A percentile compares a stretch with the other conserved stretches of the same genome.
These are phyloP conservation scores for Theristicus caerulescens DNA, from an alignment of 2,113 vertebrate genomes.

Conservation along the genomic window DNA sequence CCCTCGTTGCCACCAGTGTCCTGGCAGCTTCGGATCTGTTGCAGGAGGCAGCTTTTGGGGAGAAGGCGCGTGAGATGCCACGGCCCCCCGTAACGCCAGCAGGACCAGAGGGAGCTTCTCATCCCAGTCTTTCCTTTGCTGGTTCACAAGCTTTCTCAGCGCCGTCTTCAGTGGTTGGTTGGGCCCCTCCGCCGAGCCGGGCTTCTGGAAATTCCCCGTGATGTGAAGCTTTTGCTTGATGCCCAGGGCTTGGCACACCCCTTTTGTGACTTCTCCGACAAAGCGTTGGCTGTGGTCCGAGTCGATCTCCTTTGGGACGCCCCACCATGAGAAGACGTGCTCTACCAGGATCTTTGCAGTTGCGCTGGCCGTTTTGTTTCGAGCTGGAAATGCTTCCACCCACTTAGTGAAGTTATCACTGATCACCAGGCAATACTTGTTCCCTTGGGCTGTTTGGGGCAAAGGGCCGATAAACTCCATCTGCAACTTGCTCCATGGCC, in stretches of 20 bases:
- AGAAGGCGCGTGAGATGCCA: neutral
- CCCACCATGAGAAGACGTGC: constrained; percentile 34
- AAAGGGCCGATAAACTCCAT: constrained; percentile 55
- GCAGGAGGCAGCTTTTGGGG: neutral
- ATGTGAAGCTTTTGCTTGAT: constrained; percentile 62
- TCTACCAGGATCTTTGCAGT: constrained; percentile 28
- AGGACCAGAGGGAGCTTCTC: constrained; percentile 38
- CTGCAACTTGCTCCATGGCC: constrained; percentile 47
- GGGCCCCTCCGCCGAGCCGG: neutral
- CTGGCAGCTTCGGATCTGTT: neutral
- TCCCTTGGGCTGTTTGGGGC: constrained; percentile 40
- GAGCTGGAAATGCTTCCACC: constrained; percentile 27
- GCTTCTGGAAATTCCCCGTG: constrained; percentile 19
- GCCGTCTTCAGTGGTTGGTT: neutral
- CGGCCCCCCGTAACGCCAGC: neutral
- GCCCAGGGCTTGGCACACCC: constrained; percentile 46
- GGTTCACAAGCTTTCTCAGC: neutral
- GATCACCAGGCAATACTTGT: constrained; percentile 53
- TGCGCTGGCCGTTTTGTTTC: neutral
- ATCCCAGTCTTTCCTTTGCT: constrained; percentile 59
- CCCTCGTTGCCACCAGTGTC: constrained; percentile 46
- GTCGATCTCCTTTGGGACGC: constrained; percentile 32
- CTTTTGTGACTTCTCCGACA: neutral
- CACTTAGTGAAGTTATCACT: constrained; percentile 48
- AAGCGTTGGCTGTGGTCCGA: constrained; percentile 2